These are phyloP conservation scores for Acanthurus lineatus DNA, from an alignment of 2,797 vertebrate species.

Conservation along the genomic window DNA sequence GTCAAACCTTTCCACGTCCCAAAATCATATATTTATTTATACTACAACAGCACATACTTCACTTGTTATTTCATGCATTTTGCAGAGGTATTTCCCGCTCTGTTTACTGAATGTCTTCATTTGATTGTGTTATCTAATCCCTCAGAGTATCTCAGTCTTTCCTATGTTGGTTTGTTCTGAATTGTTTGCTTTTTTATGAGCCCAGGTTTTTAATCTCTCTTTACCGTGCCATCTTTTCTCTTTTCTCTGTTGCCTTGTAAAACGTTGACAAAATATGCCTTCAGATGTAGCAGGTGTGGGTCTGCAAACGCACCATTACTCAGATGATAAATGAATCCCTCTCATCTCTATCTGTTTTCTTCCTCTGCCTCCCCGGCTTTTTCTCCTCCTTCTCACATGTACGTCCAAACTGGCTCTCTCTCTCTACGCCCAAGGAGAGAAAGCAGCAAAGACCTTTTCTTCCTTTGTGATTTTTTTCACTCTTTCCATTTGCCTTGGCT, in stretches of 20 bases:
- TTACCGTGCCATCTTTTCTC: not conserved
- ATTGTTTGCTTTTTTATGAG: not conserved
- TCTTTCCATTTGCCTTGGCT: constrained; percentile 33
- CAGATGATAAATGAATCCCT: constrained; percentile 58
- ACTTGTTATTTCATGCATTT: not conserved
- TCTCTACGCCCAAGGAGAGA: constrained; percentile 41
- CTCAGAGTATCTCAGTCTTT: not conserved
- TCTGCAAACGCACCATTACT: constrained; percentile 38
- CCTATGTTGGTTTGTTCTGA: constrained; percentile 11
- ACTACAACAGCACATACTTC: not conserved
- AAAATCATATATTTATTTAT: not conserved
- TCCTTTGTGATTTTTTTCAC: constrained; percentile 30
- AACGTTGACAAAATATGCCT: constrained; percentile 14
- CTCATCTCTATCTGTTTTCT: constrained; percentile 39
- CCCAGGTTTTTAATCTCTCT: not conserved
- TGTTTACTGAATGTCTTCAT: not conserved
- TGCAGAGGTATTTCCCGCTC: not conserved
- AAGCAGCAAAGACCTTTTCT: constrained; percentile 39
- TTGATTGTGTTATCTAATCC: constrained; percentile 5
- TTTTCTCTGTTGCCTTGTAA: constrained; percentile 6
- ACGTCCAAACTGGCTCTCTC: constrained; percentile 55
- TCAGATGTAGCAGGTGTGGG: constrained; percentile 38
- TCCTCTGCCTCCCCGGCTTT: constrained; percentile 31
- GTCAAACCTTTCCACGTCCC: not conserved
- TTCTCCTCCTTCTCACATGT: constrained; percentile 42